Conservation (phyloP, 2,888 invertebrate species). For the Ophion ventricosus region DNA sequence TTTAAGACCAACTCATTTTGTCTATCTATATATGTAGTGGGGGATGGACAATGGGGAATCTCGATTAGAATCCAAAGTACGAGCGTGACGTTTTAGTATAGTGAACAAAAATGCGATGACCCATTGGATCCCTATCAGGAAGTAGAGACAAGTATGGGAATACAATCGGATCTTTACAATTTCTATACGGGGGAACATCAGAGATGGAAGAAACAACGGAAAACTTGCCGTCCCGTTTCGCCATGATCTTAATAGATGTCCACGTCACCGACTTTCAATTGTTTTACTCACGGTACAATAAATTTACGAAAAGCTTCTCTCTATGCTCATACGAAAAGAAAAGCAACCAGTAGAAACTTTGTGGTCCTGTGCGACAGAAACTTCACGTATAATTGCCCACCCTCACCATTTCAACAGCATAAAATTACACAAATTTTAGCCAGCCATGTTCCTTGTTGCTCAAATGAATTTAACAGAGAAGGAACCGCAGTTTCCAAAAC, state of each 20-base stretch:
- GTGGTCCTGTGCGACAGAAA: background rate
- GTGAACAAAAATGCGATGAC: no score
- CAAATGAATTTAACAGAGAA: background rate
- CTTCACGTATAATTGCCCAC: background rate
- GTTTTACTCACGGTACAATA: background rate
- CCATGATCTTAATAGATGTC: background rate
- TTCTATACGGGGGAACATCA: no score
- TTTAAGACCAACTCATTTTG: no score
- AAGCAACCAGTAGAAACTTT: background rate
- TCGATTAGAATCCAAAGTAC: no score
- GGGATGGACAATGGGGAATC: no score
- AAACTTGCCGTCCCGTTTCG: conserved; percentile 1
- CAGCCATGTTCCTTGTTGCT: background rate
- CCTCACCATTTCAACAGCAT: background rate
- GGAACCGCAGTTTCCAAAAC: background rate
- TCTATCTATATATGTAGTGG: no score
- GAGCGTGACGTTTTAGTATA: no score
- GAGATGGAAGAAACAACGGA: background rate
- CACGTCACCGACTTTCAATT: conserved; percentile 4
- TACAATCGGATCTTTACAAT: no score
- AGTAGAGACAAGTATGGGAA: no score
- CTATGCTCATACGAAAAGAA: background rate
- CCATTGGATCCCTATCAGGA: no score
- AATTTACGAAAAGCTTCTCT: background rate
- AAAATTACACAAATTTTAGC: background rate